Base-by-base conservation (phyloP, 2,888 invertebrate genomes). In the Leptura quadrifasciata region DNA sequence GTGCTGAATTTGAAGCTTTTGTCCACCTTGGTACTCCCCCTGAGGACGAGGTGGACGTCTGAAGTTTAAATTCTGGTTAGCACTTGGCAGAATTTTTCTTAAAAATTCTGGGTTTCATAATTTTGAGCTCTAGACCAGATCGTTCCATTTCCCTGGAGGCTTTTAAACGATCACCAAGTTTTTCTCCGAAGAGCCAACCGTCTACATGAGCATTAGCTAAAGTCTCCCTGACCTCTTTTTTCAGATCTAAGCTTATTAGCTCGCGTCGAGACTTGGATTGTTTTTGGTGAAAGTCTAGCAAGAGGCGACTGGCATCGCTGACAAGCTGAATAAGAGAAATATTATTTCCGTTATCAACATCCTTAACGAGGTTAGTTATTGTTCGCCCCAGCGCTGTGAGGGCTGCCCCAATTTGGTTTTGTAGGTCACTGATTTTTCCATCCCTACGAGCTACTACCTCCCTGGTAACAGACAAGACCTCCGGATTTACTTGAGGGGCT, bases 171-270 rank as follows among this genome's bases (percentile, higher is more conserved):
- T 77, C 77, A n/a, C 60, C 76, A 15, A 77, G 31, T 9, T 75
- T 72, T 12, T 77, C 63, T 17, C 77, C 77, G 76, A 77, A 77
- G 2, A 77, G 60, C 70, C 63, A 77, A 2, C 60, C 71, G 65
- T 75, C 75, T 10, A 76, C 61, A 8, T 55, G 68, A n/a, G 17
- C 67, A 24, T 76, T 52, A 2, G 75, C n/a, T 4, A 77, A 61
- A 9, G 67, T 75, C 12, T 71, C 75, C 58, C 77, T 76, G 15
- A 76, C 17, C 1, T 77, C 63, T 52, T 78, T 78, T 17, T 63
- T 69, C 2, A 76, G 39, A 24, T 76, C 52, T 12, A 69, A 17
- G 18, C 57, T 20, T 54, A 74, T 60, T 18, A 76, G 54, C 20
- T 47, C 47, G 17, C 73, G 55, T 12, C 75, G 35, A 31, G 72